Conservation (phyloP, 2,888 invertebrate species). For the Euspilapteryx auroguttella region DNA sequence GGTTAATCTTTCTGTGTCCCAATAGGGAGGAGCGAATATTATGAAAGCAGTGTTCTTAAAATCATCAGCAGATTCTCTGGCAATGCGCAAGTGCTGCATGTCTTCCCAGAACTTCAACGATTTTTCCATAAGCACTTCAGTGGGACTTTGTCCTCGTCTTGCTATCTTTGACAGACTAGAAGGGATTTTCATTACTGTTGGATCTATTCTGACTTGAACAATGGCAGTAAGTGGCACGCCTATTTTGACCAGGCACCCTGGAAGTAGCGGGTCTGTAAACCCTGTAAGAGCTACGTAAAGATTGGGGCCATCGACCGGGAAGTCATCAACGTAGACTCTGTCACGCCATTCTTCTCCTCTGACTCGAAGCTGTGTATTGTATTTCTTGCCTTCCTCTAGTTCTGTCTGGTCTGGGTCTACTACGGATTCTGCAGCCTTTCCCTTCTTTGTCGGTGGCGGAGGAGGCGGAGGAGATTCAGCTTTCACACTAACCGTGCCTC, state of each 20-base stretch:
- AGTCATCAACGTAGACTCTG: slow-evolving; percentile 53
- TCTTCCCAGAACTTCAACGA: slow-evolving; percentile 35
- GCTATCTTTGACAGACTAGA: slow-evolving; percentile 21
- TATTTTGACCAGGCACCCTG: slow-evolving; percentile 26
- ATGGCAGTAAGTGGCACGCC: slow-evolving; percentile 37
- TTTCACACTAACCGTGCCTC: slow-evolving; percentile 22
- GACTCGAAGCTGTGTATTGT: slow-evolving; percentile 43
- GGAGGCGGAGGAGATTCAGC: slow-evolving; percentile 13
- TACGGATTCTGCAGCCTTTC: slow-evolving; percentile 11
- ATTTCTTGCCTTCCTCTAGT: slow-evolving; percentile 39
- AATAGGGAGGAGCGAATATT: slow-evolving; percentile 39
- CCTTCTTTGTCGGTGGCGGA: slow-evolving; percentile 14
- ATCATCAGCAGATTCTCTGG: slow-evolving; percentile 18
- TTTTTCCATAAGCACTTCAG: slow-evolving; percentile 27
- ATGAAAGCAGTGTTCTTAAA: slow-evolving; percentile 44
- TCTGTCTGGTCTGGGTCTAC: background rate
- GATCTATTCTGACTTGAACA: slow-evolving; percentile 39
- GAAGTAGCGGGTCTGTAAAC: slow-evolving; percentile 34
- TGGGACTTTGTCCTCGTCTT: slow-evolving; percentile 40
- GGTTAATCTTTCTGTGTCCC: slow-evolving; percentile 21
- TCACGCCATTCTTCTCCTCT: slow-evolving; percentile 61
- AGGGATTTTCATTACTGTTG: slow-evolving; percentile 17
- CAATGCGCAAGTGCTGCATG: slow-evolving; percentile 28
- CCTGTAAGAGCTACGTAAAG: slow-evolving; percentile 56
- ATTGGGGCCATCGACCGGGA: slow-evolving; percentile 52